These are phyloP conservation scores for Mycalesis mineus DNA, from an alignment of 2,888 invertebrate genomes.

Conservation along the genomic window DNA sequence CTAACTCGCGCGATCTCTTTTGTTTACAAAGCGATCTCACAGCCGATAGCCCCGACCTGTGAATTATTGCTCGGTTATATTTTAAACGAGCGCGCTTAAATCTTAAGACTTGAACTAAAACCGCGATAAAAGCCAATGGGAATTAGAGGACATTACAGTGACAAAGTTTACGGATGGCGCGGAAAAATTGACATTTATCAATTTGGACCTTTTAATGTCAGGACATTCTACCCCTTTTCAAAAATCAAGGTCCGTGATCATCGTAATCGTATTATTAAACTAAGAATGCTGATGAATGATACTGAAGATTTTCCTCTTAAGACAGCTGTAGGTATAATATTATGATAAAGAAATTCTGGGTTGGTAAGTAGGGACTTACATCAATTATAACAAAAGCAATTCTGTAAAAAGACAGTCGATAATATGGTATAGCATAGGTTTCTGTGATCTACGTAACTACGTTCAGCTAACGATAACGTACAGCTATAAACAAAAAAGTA, in stretches of 20 bases:
- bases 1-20: background rate
- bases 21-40: conserved; percentile 6
- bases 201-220: background rate
- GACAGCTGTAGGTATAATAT: too few relatives aligned
- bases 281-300: background rate
- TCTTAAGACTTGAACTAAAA: background rate
- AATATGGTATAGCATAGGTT: too few relatives aligned
- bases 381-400: too few relatives aligned
- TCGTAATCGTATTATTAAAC: background rate
- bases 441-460: too few relatives aligned
- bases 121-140: background rate
- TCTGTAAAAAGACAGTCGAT: too few relatives aligned
- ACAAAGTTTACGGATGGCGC: background rate
- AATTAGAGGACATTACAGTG: conserved; percentile 6
- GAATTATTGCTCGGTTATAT: conserved; percentile 8
- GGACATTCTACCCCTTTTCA: background rate
- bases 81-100: conserved; percentile 7
- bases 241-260: background rate
- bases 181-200: background rate
- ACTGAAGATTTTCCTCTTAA: too few relatives aligned
- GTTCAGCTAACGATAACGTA: too few relatives aligned
- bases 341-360: too few relatives aligned
- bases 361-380: too few relatives aligned
- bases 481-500: too few relatives aligned
- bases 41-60: conserved; percentile 4